Base-by-base conservation (phyloP, 2,113 vertebrate genomes). In the Heteronetta atricapilla region DNA sequence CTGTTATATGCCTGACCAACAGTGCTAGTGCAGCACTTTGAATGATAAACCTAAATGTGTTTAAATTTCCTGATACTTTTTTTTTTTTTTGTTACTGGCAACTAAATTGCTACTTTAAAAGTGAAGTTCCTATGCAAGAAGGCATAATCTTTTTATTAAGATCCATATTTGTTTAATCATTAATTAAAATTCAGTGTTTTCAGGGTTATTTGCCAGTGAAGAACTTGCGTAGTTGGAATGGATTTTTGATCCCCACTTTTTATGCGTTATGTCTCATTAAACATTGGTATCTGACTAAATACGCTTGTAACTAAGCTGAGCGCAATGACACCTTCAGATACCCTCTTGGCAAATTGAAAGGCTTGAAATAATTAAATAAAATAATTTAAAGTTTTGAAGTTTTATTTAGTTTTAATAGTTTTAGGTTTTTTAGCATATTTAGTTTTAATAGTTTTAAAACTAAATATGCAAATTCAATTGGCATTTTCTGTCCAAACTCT, bases 321-420 rank as follows among this genome's bases (percentile, higher is more conserved):
- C 86, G 70, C 96, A 93, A 84, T 80, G 55, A 90, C 86, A 77
- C 52, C 85, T 89, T 77, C 56, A 70, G 74, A 25, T 82, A 31
- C 36, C 64, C 33, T 92, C 84, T 92, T 91, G 93, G 73, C 80
- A 95, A 85, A 89, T 36, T 53, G 60, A 90, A 83, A 92, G 33
- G 50, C 82, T 82, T 64, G 88, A 78, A 96, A 93, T 95, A 70
- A 59, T 86, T 95, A 74, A 91, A 88, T 82, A 82, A 82, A 94
- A 28, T n/a, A 80, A 20, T 48, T 48, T 48, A 48, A 48, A 48
- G 46, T 48, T 48, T 48, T 48, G 46, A 48, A 21, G 46, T 48
- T 48, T 48, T 48, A 48, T 48, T 48, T 48, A 48, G 46, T 48
- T 48, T 21, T 48, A 48, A 48, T 21, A 48, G 10, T 88, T 68